Evolutionary conservation across 2,888 invertebrate genomes (phyloP).

Genomic region (Bursaphelenchus okinawaensis): DNA sequence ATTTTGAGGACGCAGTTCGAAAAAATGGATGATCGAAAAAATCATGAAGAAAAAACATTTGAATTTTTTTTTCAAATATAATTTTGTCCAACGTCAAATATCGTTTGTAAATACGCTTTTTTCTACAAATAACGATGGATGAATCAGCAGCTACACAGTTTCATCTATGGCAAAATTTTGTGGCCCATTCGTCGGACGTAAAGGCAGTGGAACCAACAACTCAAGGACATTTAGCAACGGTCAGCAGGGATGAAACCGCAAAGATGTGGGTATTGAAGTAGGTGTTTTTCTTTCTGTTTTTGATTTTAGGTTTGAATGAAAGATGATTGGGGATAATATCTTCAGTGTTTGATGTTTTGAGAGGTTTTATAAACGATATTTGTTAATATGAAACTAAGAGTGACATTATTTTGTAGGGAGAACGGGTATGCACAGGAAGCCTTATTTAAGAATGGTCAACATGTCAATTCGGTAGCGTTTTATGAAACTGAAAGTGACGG

Average conservation of each 20-base stretch:
- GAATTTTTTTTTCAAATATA: no score
- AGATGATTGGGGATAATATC: no score
- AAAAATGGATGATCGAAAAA: neutral
- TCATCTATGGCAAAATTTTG: constrained; percentile 24
- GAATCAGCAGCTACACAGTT: constrained; percentile 13
- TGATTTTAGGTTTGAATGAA: neutral
- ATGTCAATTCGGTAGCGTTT: constrained; percentile 41
- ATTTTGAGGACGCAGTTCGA: neutral
- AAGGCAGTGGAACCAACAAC: constrained; percentile 27
- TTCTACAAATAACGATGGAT: neutral
- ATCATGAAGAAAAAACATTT: neutral
- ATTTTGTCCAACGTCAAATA: no score
- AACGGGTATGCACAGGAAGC: neutral
- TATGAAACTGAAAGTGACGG: constrained; percentile 21
- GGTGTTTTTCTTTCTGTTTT: constrained; percentile 3
- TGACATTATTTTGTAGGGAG: constrained; percentile 12
- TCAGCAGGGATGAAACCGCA: constrained; percentile 41
- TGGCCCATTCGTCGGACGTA: constrained; percentile 32
- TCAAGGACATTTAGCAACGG: constrained; percentile 32
- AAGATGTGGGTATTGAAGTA: constrained; percentile 35
- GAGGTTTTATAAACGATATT: no score
- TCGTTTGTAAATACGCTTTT: no score
- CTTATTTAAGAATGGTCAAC: constrained; percentile 21
- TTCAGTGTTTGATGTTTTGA: no score
- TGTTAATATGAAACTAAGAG: no score